phyloP scores from a whole-genome alignment of 2,797 vertebrate species.

The Eulemur coronatus region DNA sequence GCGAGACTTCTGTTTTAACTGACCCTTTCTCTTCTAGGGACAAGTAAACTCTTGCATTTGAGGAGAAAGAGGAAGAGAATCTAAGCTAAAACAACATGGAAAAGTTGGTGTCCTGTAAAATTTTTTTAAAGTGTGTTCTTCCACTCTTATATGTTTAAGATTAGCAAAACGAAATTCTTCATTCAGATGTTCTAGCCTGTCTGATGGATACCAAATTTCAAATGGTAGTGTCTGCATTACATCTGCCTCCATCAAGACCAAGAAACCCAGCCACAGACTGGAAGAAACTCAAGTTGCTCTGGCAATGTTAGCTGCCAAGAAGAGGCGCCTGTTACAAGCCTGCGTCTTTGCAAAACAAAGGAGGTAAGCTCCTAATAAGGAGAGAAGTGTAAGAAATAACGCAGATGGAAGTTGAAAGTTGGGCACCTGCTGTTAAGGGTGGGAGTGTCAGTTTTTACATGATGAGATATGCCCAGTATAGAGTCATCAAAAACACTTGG shows the following conservation, averaged over 20 bases:
- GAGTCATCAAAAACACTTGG: background rate
- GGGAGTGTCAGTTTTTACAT: background rate
- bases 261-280: background rate
- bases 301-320: background rate
- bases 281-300: background rate
- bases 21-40: background rate
- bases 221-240: background rate
- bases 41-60: background rate
- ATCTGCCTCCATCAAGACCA: background rate
- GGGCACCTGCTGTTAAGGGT: background rate
- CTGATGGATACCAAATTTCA: conserved; percentile 22
- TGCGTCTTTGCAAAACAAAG: conserved; percentile 38
- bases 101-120: background rate
- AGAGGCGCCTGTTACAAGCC: conserved; percentile 25
- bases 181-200: background rate
- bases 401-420: background rate
- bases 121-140: background rate
- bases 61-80: background rate
- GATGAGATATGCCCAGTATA: background rate
- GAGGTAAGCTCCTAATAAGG: background rate
- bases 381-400: background rate
- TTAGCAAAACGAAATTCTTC: conserved; percentile 30
- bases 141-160: conserved; percentile 45
- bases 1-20: background rate
- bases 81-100: background rate